Conservation (phyloP, 1,140 invertebrate genomes). For the Pogonus chalceus region DNA sequence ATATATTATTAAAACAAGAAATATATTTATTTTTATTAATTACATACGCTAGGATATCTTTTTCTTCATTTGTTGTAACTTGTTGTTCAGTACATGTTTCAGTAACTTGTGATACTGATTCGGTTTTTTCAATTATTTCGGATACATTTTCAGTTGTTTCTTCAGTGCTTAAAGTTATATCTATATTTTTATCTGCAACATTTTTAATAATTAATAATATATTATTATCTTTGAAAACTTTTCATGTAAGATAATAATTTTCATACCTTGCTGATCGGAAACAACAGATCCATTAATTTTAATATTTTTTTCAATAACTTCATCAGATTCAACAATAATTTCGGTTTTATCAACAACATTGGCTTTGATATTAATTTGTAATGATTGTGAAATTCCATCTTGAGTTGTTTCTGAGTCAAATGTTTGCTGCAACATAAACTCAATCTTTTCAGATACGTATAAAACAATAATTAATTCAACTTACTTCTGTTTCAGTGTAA, state of each 20-base stretch:
- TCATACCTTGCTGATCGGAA: neutral
- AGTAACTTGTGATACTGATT: neutral
- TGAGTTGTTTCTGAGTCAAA: neutral
- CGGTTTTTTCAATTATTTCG: neutral
- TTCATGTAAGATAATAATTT: neutral
- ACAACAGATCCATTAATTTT: neutral
- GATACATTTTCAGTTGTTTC: neutral
- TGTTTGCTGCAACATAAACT: neutral
- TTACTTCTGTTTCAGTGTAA: constrained; percentile 44
- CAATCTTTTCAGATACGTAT: neutral
- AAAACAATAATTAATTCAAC: neutral
- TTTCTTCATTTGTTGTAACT: too few species aligned
- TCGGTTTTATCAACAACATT: neutral
- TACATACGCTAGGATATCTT: too few species aligned
- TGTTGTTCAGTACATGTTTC: neutral
- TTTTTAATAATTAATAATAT: too few species aligned
- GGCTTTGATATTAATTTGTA: neutral
- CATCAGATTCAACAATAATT: neutral
- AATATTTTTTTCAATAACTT: neutral
- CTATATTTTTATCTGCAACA: too few species aligned
- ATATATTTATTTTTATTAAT: too few species aligned
- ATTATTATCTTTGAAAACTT: neutral
- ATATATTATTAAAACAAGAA: too few species aligned
- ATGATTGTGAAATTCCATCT: neutral
- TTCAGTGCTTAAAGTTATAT: too few species aligned